Evolutionary conservation across 2,888 invertebrate species (phyloP), one percentile per base, ranked within the genome.

Genomic region (Lathronympha strigana): DNA sequence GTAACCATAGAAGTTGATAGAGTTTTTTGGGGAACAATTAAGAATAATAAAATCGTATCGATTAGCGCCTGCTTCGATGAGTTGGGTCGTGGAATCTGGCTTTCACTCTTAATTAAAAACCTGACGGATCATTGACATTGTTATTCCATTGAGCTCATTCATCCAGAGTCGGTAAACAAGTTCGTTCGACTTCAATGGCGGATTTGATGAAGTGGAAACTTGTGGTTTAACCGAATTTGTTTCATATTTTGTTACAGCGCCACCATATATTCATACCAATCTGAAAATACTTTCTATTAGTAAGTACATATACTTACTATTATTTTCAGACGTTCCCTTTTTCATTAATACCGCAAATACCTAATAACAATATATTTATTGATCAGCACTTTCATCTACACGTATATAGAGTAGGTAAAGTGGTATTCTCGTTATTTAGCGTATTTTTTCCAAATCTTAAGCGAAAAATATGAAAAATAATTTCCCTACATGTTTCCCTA

Each of bases 41-140:
- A 47, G 45, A 43, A 55, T 67, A 53, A 53, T 67, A 58, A 58
- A 64, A 64, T 60, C 25, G 51, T 53, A 64, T 64, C 58, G 64
- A 58, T 64, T 53, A 58, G 51, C 58, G 43, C 58, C 33, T 61
- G 53, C 54, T 51, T 25, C 40, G 63, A 58, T 57, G 63, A 51
- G 31, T 50, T 25, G 49, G 23, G 25, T 45, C 31, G 43, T 43
- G 62, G 54, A 62, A 54, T 62, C 38, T 64, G 45, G 64, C 64
- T 64, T 64, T 64, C 64, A 64, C 64, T 64, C 51, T 64, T 64
- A 64, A 64, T 64, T 64, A 64, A 58, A 64, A 64, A 58, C 45
- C 63, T 64, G 64, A 58, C 36, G 36, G 64, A 64, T 64, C 64
- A 64, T 58, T 58, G 64, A 64, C 53, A 53, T 51, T 58, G 36